phyloP scores from a whole-genome alignment of 2,113 vertebrate genomes.

The Amphiprion percula region DNA sequence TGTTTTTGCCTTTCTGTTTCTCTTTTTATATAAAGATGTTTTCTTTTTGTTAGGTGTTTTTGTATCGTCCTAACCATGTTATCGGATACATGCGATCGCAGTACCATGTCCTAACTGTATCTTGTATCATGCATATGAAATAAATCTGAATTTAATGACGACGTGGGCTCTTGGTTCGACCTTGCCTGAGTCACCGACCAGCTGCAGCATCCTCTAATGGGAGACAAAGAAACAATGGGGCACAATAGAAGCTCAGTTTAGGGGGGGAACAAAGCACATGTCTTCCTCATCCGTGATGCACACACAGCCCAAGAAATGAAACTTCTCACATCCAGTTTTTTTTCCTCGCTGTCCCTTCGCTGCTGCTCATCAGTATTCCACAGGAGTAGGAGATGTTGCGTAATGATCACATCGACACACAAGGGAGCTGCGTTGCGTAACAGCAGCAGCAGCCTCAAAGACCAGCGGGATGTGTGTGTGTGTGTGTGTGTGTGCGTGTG shows the following conservation, averaged over 20 bases:
- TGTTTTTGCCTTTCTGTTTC: constrained; percentile 42
- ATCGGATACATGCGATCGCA: constrained; percentile 64
- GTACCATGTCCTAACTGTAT: constrained; percentile 70
- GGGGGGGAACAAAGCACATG: background rate
- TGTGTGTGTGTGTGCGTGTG: constrained; percentile 17
- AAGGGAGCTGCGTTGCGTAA: constrained; percentile 81
- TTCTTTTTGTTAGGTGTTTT: constrained; percentile 58
- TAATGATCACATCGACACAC: constrained; percentile 82
- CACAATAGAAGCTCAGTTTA: background rate
- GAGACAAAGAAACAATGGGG: constrained; percentile 20
- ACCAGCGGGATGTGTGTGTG: constrained; percentile 13
- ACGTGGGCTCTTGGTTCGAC: constrained; percentile 46
- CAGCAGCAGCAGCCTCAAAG: constrained; percentile 69
- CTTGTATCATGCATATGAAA: constrained; percentile 80
- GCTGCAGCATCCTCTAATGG: constrained; percentile 12
- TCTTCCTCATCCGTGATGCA: constrained; percentile 18
- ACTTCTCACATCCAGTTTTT: constrained; percentile 15
- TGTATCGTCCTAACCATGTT: constrained; percentile 63
- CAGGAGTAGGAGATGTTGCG: constrained; percentile 75
- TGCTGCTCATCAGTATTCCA: constrained; percentile 81
- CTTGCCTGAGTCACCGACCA: constrained; percentile 41
- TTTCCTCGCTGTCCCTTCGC: constrained; percentile 21
- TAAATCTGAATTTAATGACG: constrained; percentile 75
- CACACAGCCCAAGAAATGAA: background rate
- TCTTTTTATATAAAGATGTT: constrained; percentile 67